These are phyloP conservation scores for Diabrotica undecimpunctata DNA, from an alignment of 1,140 invertebrate genomes.

Conservation along the genomic window DNA sequence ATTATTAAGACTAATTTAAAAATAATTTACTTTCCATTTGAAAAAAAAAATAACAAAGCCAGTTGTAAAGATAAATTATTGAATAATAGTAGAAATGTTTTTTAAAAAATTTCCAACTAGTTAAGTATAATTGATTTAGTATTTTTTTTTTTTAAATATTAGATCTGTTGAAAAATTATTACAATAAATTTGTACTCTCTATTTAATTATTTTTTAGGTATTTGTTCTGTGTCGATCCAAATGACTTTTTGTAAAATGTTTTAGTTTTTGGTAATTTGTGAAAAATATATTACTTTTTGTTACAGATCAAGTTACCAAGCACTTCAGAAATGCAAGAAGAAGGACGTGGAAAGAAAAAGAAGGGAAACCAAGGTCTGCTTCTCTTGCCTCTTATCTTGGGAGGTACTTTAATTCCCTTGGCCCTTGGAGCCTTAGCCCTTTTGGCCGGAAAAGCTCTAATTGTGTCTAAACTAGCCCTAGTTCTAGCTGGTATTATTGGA, in stretches of 20 bases:
- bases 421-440: constrained; percentile 72
- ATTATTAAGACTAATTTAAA: background rate
- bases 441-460: constrained; percentile 80
- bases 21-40: no score
- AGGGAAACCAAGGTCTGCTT: constrained; percentile 66
- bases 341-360: constrained; percentile 64
- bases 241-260: background rate
- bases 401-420: constrained; percentile 73
- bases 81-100: no score
- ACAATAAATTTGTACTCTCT: no score
- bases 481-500: constrained; percentile 76
- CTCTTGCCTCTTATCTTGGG: constrained; percentile 73
- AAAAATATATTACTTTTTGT: background rate
- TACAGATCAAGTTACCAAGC: constrained; percentile 61
- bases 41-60: no score
- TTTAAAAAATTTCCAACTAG: no score
- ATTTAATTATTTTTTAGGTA: no score
- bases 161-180: no score
- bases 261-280: background rate
- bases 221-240: no score
- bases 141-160: no score
- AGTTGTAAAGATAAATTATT: no score
- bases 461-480: constrained; percentile 75
- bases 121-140: no score
- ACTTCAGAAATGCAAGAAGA: constrained; percentile 57